Evolutionary conservation across 2,113 vertebrate genomes (phyloP), one percentile per base, ranked within the genome.

Genomic region (Rhinolophus ferrumequinum): DNA sequence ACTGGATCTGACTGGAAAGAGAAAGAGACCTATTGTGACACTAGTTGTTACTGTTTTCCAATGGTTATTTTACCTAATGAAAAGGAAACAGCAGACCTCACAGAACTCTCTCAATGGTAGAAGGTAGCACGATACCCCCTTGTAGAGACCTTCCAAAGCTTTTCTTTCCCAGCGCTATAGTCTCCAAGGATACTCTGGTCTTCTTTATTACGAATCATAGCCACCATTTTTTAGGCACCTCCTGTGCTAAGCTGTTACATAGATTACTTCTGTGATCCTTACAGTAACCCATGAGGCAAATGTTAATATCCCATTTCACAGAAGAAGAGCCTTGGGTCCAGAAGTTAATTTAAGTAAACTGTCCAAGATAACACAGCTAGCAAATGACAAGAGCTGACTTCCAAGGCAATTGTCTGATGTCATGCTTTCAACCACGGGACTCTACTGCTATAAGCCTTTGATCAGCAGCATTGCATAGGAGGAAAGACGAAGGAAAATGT

Each of bases 141-240:
- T 44, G 62, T 18, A 70, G 60, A 94, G 41, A 64, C 9, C 67
- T 8, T 47, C 8, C 14, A 1, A 62, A 38, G 62, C 54, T 58
- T 86, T 79, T 85, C 76, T 67, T 90, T 52, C 77, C 30, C 33
- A 60, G 13, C 50, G 14, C 33, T 44, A 1, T 0, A n/a, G 35
- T 73, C 62, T 80, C 52, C 38, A 41, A 6, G 64, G 5, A 18
- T 24, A 26, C 56, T 22, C n/a, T 62, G 4, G 6, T 52, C 62
- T 91, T 67, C 41, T n/a, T 64, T 93, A 60, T 93, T 66, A 81
- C 38, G 81, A 35, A 64, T 92, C 44, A 26, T 30, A 70, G 28
- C n/a, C 26, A 28, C 50, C 60, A 47, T 10, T 86, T 88, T 62
- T 81, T 22, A 84, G 79, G 58, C 12, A 47, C 22, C 76, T 38